Percentiles rank a stretch among this genome's conserved stretches.
Conservation (phyloP, 2,797 vertebrate species). For the Hydrophis major region DNA sequence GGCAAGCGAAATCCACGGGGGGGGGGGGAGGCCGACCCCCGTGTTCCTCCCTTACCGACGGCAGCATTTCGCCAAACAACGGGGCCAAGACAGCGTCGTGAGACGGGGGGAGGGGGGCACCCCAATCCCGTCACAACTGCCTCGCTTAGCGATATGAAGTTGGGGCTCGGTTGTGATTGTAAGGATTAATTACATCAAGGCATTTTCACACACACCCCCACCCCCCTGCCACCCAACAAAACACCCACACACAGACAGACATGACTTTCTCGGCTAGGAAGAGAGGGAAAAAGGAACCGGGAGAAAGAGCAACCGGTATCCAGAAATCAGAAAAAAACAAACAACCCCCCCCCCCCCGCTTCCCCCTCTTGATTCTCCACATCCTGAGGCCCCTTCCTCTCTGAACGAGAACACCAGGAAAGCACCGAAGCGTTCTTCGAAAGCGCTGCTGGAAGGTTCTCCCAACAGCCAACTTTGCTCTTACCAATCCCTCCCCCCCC, state of each 20-base stretch:
- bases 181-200: neutral
- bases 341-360: too few relatives aligned
- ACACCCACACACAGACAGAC: fast-evolving
- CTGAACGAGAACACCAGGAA: neutral
- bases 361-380: neutral
- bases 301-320: neutral
- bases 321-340: neutral
- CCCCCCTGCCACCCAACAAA: neutral
- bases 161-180: neutral
- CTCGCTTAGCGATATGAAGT: neutral
- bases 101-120: neutral
- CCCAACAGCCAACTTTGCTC: neutral
- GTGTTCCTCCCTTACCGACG: neutral
- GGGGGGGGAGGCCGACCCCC: neutral
- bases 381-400: neutral
- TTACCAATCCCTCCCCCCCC: neutral
- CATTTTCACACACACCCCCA: neutral
- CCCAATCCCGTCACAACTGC: too few relatives aligned
- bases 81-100: neutral
- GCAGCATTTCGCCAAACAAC: too few relatives aligned
- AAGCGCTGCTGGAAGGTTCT: neutral
- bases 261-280: neutral
- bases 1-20: neutral
- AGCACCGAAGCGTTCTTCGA: neutral
- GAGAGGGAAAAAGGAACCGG: too few relatives aligned